Conservation (phyloP, 1,140 invertebrate genomes). For the Saccostrea echinata region DNA sequence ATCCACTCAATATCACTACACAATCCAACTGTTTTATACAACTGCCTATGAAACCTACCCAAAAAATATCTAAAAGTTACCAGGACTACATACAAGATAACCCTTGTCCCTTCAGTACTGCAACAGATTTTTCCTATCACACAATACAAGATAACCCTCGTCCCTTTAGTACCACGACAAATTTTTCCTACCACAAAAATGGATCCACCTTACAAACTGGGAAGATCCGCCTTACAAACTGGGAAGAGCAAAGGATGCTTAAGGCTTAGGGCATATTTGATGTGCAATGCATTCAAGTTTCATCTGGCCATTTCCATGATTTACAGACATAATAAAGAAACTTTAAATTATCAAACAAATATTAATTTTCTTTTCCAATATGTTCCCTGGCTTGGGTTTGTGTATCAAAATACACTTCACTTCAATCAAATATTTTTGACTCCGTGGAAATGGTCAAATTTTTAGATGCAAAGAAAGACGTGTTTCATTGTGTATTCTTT, state of each 20-base stretch:
- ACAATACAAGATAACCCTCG: not conserved
- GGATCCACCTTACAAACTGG: not conserved
- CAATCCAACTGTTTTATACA: not conserved
- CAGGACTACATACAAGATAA: not conserved
- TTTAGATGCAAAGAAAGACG: not conserved
- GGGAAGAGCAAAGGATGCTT: conserved; percentile 32
- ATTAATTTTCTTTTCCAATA: too few species aligned
- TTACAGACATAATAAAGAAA: not conserved
- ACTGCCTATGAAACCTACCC: not conserved
- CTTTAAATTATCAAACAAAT: too few species aligned
- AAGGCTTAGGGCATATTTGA: not conserved
- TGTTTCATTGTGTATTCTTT: not conserved
- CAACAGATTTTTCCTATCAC: not conserved
- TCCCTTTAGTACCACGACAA: not conserved
- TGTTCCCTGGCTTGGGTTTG: too few species aligned
- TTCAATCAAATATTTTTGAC: not conserved
- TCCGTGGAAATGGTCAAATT: conserved; percentile 11
- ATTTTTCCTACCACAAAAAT: too few species aligned
- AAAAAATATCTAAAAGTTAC: not conserved
- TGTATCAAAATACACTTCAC: too few species aligned
- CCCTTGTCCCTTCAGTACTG: not conserved
- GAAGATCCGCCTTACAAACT: not conserved
- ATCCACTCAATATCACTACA: too few species aligned
- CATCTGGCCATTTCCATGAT: not conserved
- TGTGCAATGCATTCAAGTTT: not conserved